These are phyloP conservation scores for Brachyptera putata DNA, from an alignment of 2,888 invertebrate genomes.

Conservation along the genomic window DNA sequence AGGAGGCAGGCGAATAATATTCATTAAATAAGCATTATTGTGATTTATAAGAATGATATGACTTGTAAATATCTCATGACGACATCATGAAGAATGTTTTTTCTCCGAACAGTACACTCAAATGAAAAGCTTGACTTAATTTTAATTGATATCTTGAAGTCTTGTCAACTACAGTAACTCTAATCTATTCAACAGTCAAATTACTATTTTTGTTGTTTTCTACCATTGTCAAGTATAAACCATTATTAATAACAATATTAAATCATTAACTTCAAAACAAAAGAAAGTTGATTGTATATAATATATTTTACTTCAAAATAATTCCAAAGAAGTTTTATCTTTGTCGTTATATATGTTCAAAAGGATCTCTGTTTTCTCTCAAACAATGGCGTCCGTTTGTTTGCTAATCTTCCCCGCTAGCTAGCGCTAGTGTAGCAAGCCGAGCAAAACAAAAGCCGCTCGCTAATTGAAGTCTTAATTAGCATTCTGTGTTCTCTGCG, in stretches of 20 bases:
- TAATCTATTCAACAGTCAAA: background rate
- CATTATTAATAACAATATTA: slow-evolving; percentile 8
- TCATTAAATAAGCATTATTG: no score
- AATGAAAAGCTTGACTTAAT: no score
- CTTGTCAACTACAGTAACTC: background rate
- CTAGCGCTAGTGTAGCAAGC: slow-evolving; percentile 10
- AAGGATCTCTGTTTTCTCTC: background rate
- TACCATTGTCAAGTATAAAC: background rate
- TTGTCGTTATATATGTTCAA: background rate
- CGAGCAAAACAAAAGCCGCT: slow-evolving; percentile 26
- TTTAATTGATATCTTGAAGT: background rate
- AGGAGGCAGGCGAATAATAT: no score
- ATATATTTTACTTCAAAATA: background rate
- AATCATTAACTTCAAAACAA: background rate
- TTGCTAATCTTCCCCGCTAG: slow-evolving; percentile 24
- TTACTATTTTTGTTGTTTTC: background rate
- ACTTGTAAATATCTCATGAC: no score
- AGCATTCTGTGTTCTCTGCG: slow-evolving; percentile 32
- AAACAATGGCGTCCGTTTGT: slow-evolving; percentile 24
- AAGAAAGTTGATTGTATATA: background rate
- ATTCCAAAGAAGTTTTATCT: background rate
- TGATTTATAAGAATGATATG: no score
- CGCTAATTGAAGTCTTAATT: slow-evolving; percentile 35
- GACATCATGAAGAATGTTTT: no score
- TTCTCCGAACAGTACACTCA: no score